Evolutionary conservation across 2,797 vertebrate genomes (phyloP), one percentile per base, ranked within the genome.

Genomic region (Eospalax fontanierii): DNA sequence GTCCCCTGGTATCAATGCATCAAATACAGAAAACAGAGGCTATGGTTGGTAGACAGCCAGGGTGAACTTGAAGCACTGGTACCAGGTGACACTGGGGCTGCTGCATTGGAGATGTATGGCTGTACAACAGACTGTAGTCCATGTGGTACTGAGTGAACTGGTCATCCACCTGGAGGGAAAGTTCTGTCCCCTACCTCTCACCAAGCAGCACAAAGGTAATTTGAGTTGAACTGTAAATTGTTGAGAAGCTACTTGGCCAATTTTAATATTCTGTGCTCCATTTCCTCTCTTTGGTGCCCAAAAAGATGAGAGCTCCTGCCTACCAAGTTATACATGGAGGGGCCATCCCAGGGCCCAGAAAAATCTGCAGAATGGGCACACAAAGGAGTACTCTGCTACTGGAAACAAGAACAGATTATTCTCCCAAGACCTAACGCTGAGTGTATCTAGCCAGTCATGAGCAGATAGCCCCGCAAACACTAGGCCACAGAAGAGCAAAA

Each of bases 371-470:
- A 5, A 6, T 1, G 1, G 75, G 11, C 15, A 2, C 59, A 11
- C 46, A 24, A 0, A 11, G 21, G 80, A 50, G 30, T n/a, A 24
- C n/a, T 33, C 6, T 2, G 0, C 6, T 18, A 16, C 18, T 1
- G 2, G 8, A 21, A 84, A 18, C 87, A 12, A 40, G 70, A 59
- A 14, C 4, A 38, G 0, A 71, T 46, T 3, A 18, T 19, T 24
- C 28, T 14, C 12, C 4, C 74, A 50, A 83, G 38, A n/a, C n/a
- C 74, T 14, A 28, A 12, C 22, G 33, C 30, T 15, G 71, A 19
- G 24, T 6, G 35, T 38, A 19, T 35, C 14, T n/a, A 50, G 26
- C 19, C 26, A 33, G 28, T 54, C 50, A 24, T 0, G 33, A 50
- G 21, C 11, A 35, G 43, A 21, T 7, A 33, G 26, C 57, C 50